These are phyloP conservation scores for Poeciliopsis infans DNA, from an alignment of 2,797 vertebrate species.

Conservation along the genomic window DNA sequence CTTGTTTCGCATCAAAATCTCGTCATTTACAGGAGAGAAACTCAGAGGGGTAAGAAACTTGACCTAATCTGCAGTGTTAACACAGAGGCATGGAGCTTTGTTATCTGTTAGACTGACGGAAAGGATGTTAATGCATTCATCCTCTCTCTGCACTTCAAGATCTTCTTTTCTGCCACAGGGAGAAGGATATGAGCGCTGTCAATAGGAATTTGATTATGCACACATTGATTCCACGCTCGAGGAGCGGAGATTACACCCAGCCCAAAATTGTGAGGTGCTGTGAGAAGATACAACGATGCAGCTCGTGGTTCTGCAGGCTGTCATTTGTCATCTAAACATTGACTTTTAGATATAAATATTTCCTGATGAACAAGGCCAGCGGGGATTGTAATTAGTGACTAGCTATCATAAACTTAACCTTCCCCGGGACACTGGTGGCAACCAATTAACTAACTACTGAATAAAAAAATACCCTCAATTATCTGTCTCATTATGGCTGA, in stretches of 20 bases:
- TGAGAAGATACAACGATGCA: conserved; percentile 60
- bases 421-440: conserved; percentile 82
- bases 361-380: conserved; percentile 86
- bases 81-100: conserved; percentile 97
- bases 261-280: conserved; percentile 48
- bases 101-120: conserved; percentile 96
- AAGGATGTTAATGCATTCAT: conserved; percentile 99
- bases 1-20: conserved; percentile 99
- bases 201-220: conserved; percentile 86
- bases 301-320: conserved; percentile 69
- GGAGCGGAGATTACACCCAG: conserved; percentile 76
- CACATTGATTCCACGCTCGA: conserved; percentile 79
- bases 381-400: conserved; percentile 86
- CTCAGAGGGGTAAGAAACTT: conserved; percentile 99
- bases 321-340: conserved; percentile 84
- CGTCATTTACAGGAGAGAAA: conserved; percentile 99
- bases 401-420: conserved; percentile 85
- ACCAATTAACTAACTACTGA: conserved; percentile 86
- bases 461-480: conserved; percentile 85
- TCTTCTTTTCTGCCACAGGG: conserved; percentile 77
- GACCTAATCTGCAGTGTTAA: conserved; percentile 99
- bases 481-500: conserved; percentile 85
- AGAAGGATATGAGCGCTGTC: conserved; percentile 83
- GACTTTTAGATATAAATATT: conserved; percentile 84
- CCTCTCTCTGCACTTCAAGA: conserved; percentile 82